phyloP scores from a whole-genome alignment of 2,113 vertebrate species.

The Hydrochoerus hydrochaeris region DNA sequence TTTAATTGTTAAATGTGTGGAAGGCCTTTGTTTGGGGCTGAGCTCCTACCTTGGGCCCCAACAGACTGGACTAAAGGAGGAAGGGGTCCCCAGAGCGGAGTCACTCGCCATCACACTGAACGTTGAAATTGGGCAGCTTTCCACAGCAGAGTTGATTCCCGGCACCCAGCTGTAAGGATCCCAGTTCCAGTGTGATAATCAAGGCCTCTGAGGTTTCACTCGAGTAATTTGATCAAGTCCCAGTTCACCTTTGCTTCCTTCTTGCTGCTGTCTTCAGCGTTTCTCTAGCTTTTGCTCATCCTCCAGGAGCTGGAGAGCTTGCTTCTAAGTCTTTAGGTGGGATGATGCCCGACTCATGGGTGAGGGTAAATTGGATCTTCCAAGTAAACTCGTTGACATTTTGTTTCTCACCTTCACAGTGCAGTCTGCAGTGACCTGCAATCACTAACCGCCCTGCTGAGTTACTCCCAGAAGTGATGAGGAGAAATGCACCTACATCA shows the following conservation, averaged over 20 bases:
- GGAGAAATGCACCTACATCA: not conserved
- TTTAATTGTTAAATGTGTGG: not conserved
- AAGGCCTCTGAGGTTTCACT: not conserved
- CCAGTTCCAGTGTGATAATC: not conserved
- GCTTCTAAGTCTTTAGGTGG: not conserved
- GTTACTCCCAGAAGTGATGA: not conserved
- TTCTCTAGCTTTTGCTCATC: not conserved
- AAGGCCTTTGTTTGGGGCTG: not conserved
- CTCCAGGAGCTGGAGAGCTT: not conserved
- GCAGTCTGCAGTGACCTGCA: not conserved
- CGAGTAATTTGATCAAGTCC: not conserved
- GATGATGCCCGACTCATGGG: not conserved
- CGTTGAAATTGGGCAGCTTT: not conserved
- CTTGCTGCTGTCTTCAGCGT: not conserved
- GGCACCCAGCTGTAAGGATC: not conserved
- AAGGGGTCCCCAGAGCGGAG: not conserved
- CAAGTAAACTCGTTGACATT: not conserved
- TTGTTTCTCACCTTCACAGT: not conserved
- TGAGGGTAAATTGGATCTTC: not conserved
- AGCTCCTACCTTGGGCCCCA: not conserved
- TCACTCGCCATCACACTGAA: not conserved
- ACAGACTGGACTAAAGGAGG: not conserved
- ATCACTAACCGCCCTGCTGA: not conserved
- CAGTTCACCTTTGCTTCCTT: not conserved
- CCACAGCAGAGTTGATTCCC: not conserved